Conservation (phyloP, 1,140 invertebrate genomes). For the Atta texana region DNA sequence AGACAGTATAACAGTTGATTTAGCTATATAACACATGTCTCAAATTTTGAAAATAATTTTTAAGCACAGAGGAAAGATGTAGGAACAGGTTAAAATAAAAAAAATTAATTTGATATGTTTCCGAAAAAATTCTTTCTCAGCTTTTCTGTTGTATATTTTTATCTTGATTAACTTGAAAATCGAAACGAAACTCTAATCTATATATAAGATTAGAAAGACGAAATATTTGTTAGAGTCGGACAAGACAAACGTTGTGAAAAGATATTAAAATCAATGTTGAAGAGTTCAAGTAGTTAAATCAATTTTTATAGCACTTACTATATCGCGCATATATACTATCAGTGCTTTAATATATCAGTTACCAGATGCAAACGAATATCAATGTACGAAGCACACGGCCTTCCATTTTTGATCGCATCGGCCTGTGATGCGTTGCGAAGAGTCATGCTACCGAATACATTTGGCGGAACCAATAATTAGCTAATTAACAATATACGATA, state of each 20-base stretch:
- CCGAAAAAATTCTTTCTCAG: no score
- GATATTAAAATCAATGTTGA: neutral
- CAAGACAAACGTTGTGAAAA: neutral
- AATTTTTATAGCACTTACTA: neutral
- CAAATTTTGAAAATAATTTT: neutral
- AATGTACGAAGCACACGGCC: neutral
- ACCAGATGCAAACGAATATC: conserved; percentile 8
- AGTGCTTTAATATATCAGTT: neutral
- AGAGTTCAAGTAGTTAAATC: conserved; percentile 33
- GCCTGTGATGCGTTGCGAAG: neutral
- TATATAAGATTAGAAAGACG: neutral
- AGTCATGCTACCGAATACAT: conserved; percentile 33
- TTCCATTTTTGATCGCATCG: conserved; percentile 5
- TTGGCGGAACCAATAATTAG: conserved; percentile 8
- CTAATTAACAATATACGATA: conserved; percentile 33
- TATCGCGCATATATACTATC: neutral
- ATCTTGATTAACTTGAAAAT: neutral
- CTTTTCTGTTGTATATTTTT: no score
- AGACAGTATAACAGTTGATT: conserved; percentile 7
- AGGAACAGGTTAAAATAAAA: neutral
- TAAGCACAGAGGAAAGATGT: neutral
- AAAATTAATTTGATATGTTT: neutral
- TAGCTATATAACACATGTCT: neutral
- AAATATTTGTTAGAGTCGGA: neutral
- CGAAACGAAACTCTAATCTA: no score